phyloP scores from a whole-genome alignment of 2,888 invertebrate genomes.

The Steromphala cineraria region DNA sequence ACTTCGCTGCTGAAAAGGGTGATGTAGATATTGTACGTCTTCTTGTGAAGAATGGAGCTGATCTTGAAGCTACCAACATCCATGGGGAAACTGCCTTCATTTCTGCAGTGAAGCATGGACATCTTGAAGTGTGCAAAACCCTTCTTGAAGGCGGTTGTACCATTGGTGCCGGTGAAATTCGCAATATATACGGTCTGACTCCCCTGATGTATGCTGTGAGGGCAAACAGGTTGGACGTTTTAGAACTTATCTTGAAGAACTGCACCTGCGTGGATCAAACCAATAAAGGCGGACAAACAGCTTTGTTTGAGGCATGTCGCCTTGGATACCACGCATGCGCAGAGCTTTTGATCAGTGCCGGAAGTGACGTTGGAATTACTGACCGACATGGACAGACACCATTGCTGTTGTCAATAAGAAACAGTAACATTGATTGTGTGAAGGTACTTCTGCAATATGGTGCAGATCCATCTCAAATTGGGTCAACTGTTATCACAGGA shows the following conservation, averaged over 20 bases:
- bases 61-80: not conserved
- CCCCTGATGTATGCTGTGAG: not conserved
- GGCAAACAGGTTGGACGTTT: not conserved
- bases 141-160: not conserved
- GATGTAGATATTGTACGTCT: not conserved
- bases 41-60: not conserved
- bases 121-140: not conserved
- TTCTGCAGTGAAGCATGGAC: not conserved
- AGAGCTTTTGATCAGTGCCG: not conserved
- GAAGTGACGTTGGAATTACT: not conserved
- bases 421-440: not conserved
- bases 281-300: not conserved
- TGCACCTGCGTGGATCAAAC: not conserved
- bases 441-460: not conserved
- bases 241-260: not conserved
- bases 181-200: not conserved
- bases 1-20: not conserved
- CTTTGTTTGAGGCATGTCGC: not conserved
- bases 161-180: not conserved
- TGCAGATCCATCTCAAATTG: not conserved
- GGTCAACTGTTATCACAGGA: not conserved
- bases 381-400: not conserved
- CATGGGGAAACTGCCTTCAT: not conserved
- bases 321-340: not conserved
- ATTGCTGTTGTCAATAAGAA: not conserved